These are phyloP conservation scores for Microtus ochrogaster DNA, from an alignment of 2,113 vertebrate species.

Conservation along the genomic window DNA sequence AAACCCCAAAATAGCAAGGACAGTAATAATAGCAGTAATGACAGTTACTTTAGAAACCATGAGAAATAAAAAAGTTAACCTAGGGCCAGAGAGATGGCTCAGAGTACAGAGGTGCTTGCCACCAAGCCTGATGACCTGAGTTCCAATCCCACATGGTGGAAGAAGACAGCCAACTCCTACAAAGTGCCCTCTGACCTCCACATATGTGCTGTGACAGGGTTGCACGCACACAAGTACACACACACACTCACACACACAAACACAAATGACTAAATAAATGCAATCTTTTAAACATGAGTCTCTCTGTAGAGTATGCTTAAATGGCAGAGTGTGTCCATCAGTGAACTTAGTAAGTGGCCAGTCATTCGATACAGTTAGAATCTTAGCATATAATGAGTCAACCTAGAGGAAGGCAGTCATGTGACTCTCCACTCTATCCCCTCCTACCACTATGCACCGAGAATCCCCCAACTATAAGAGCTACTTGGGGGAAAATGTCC, in stretches of 20 bases:
- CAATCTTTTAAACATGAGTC: not conserved
- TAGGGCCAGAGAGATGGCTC: not conserved
- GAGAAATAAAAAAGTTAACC: not conserved
- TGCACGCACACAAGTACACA: not conserved
- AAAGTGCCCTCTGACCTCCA: not conserved
- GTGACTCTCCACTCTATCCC: not conserved
- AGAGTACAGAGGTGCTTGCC: not conserved
- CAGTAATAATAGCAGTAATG: not conserved
- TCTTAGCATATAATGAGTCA: not conserved
- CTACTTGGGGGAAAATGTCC: not conserved
- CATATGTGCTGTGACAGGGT: fast-evolving
- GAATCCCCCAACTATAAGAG: not conserved
- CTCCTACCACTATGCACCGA: not conserved
- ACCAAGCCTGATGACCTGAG: not conserved
- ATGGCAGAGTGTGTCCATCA: not conserved
- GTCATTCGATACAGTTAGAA: not conserved
- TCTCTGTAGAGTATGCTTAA: too few relatives aligned
- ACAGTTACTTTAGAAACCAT: not conserved
- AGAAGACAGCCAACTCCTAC: not conserved
- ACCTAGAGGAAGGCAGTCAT: not conserved
- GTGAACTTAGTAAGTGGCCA: not conserved
- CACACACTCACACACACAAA: not conserved
- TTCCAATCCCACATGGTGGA: not conserved
- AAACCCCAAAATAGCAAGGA: not conserved
- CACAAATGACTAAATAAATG: not conserved